Percentiles rank a stretch among this genome's conserved stretches.
Evolutionary conservation across 2,113 vertebrate genomes (phyloP).

Genomic region (Periophthalmodon schlosseri): DNA sequence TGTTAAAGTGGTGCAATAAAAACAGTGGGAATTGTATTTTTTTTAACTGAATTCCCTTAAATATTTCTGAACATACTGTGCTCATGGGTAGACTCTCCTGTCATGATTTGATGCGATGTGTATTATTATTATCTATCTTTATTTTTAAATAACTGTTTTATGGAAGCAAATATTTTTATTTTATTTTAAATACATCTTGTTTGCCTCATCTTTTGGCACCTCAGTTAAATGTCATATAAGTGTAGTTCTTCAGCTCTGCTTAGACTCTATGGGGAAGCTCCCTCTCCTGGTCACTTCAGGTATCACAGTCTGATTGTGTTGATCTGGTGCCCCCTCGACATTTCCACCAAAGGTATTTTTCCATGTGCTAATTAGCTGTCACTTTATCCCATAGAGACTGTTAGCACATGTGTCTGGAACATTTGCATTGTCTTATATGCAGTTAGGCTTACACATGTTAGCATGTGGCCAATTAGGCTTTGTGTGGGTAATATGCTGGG

Average conservation of each 20-base stretch:
- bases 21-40: not conserved
- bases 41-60: not conserved
- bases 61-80: not conserved
- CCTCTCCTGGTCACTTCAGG: constrained; percentile 50
- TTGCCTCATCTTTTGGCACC: not conserved
- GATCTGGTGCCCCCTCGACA: constrained; percentile 17
- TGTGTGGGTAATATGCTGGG: not conserved
- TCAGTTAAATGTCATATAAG: not conserved
- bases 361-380: constrained; percentile 36
- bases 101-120: not conserved
- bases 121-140: not conserved
- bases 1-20: not conserved
- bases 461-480: not conserved
- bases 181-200: not conserved
- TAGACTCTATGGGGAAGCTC: constrained; percentile 16
- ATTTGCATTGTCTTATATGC: not conserved
- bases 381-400: constrained; percentile 13
- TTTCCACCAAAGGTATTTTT: constrained; percentile 21
- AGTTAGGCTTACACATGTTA: not conserved
- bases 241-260: not conserved
- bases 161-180: too few species aligned
- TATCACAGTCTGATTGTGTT: not conserved
- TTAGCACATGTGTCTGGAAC: not conserved
- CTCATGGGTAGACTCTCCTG: not conserved
- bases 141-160: not conserved